Percentiles rank a stretch among this genome's conserved stretches.
Conservation (phyloP, 2,113 vertebrate species). For the Eclectus roratus region DNA sequence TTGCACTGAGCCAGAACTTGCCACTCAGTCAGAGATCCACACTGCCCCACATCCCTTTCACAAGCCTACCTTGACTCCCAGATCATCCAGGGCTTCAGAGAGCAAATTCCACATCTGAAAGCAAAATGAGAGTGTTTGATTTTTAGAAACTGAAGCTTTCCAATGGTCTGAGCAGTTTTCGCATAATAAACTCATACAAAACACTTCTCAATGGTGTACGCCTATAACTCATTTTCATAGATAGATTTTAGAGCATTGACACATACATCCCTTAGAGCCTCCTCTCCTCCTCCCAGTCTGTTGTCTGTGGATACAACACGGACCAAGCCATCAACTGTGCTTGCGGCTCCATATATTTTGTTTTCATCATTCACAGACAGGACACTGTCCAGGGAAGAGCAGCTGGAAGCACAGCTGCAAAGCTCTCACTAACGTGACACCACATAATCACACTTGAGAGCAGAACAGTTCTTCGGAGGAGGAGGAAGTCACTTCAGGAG, state of each 20-base stretch:
- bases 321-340: background rate
- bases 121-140: background rate
- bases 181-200: background rate
- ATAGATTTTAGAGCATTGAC: background rate
- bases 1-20: background rate
- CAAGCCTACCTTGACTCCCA: background rate
- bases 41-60: background rate
- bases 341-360: background rate
- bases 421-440: conserved; percentile 1
- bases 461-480: conserved; percentile 23
- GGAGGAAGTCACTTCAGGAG: conserved; percentile 14
- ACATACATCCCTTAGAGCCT: background rate
- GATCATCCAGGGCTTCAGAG: background rate
- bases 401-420: conserved; percentile 60
- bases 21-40: background rate
- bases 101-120: background rate
- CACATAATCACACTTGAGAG: conserved; percentile 5
- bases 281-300: conserved; percentile 29
- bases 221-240: background rate
- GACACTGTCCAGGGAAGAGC: conserved; percentile 10
- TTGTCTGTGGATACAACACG: background rate
- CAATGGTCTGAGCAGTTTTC: background rate
- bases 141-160: background rate
- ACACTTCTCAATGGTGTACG: background rate
- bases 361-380: background rate